These are phyloP conservation scores for Harmothoe impar DNA, from an alignment of 2,888 invertebrate species.

Conservation along the genomic window DNA sequence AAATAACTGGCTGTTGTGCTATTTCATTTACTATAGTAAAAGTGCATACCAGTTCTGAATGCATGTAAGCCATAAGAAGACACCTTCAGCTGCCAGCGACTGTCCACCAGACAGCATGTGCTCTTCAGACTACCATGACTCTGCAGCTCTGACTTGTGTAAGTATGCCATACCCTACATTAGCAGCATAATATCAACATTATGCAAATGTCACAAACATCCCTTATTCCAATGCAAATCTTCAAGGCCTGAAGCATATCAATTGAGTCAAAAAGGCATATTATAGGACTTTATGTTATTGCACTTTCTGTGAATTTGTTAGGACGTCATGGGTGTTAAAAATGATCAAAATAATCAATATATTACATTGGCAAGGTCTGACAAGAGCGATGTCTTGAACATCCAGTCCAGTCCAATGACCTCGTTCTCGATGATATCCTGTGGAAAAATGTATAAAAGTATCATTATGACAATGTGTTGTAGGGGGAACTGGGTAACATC, in stretches of 20 bases:
- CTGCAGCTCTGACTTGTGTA: conserved; percentile 24
- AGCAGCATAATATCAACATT: neutral
- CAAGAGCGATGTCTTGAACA: conserved; percentile 51
- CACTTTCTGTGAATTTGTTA: no score
- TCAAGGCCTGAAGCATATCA: no score
- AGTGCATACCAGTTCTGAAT: neutral
- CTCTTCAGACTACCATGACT: conserved; percentile 57
- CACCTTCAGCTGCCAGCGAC: conserved; percentile 62
- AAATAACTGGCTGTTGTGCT: no score
- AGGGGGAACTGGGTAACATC: no score
- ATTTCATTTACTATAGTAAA: no score
- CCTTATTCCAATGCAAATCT: no score
- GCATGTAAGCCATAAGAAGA: conserved; percentile 46
- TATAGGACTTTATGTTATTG: no score
- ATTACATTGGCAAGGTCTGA: conserved; percentile 45
- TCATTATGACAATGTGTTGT: neutral
- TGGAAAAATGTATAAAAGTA: conserved; percentile 15
- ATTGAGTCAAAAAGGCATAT: no score
- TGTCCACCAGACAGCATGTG: conserved; percentile 59
- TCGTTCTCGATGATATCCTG: conserved; percentile 61
- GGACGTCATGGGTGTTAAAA: no score
- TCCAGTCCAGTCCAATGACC: conserved; percentile 55
- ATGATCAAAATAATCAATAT: no score
- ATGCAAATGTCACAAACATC: no score
- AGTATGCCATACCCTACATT: conserved; percentile 38